phyloP scores from a whole-genome alignment of 1,140 invertebrate genomes.

The Alviniconcha marisindica region DNA sequence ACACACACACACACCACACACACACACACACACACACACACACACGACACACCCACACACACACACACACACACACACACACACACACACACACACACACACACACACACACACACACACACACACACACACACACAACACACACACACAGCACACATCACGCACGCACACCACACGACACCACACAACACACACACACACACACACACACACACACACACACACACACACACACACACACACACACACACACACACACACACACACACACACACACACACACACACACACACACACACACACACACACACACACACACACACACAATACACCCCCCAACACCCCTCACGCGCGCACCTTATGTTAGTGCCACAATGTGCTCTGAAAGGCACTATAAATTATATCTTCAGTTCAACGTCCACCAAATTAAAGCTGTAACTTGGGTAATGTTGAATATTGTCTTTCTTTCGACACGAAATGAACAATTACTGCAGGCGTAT shows the following conservation, averaged over 20 bases:
- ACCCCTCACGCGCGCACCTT: too few relatives aligned
- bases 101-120: not conserved
- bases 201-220: not conserved
- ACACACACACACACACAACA: not conserved
- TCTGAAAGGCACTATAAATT: not conserved
- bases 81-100: constrained; percentile 8
- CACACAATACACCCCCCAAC: too few relatives aligned
- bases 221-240: not conserved
- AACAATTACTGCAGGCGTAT: too few relatives aligned
- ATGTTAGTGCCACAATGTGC: not conserved
- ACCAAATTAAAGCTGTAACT: not conserved
- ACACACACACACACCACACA: too few relatives aligned
- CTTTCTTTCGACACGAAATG: too few relatives aligned
- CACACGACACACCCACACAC: constrained; percentile 17
- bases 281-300: not conserved
- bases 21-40: constrained; percentile 8
- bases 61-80: constrained; percentile 12
- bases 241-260: constrained; percentile 10
- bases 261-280: not conserved
- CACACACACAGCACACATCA: not conserved
- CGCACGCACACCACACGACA: not conserved
- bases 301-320: not conserved
- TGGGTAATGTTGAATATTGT: too few relatives aligned
- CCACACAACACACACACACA: not conserved
- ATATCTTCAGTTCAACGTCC: not conserved